Conservation (phyloP, 2,797 vertebrate species). For the Sebastes itinus region DNA sequence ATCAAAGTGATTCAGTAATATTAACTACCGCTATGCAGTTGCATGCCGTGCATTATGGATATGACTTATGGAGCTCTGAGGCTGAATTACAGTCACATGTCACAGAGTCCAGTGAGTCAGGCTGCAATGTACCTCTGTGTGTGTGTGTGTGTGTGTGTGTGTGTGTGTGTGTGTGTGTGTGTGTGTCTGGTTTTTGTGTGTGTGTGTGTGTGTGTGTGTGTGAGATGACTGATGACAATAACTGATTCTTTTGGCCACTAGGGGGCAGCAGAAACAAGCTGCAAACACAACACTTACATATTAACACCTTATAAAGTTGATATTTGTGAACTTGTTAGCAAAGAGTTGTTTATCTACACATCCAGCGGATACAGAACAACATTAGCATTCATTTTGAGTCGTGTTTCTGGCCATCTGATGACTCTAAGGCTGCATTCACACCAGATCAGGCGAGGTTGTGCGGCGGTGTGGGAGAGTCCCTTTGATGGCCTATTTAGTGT, state of each 20-base stretch:
- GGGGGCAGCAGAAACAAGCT: not conserved
- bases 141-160: not conserved
- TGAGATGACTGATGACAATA: not conserved
- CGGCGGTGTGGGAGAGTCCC: too few relatives aligned
- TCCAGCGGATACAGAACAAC: not conserved
- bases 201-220: not conserved
- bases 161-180: not conserved
- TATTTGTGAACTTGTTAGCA: not conserved
- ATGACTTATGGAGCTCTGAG: slow-evolving; percentile 65
- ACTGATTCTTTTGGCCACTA: not conserved
- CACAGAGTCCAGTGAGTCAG: slow-evolving; percentile 45
- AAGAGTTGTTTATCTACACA: not conserved
- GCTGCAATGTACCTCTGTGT: slow-evolving; percentile 2
- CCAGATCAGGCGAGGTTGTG: too few relatives aligned
- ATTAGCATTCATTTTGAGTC: not conserved
- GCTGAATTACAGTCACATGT: slow-evolving; percentile 63
- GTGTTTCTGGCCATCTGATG: not conserved
- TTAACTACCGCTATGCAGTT: slow-evolving; percentile 59
- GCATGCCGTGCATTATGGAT: slow-evolving; percentile 63
- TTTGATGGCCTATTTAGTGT: too few relatives aligned
- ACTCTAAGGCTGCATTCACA: not conserved
- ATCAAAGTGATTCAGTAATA: slow-evolving; percentile 74
- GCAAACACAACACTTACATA: not conserved
- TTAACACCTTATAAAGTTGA: too few relatives aligned
- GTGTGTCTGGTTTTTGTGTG: not conserved